Percentiles rank a stretch among this genome's conserved stretches.
Conservation (phyloP, 1,140 invertebrate genomes). For the Drosophila punjabiensis region DNA sequence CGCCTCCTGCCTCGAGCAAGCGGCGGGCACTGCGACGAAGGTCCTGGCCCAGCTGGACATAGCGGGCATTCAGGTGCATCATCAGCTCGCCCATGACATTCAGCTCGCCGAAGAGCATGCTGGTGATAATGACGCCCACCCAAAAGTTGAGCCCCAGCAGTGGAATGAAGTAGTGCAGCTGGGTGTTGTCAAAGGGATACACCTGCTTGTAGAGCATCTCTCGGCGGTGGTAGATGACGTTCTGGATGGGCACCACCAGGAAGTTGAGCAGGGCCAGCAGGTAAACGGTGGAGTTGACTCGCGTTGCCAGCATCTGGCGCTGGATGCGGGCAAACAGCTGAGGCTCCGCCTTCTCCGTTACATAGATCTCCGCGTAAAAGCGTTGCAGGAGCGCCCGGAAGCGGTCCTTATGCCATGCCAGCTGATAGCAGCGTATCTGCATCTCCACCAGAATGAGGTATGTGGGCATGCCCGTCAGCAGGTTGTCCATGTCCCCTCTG, state of each 20-base stretch:
- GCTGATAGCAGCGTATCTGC: constrained; percentile 65
- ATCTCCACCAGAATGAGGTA: constrained; percentile 67
- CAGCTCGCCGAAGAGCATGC: constrained; percentile 67
- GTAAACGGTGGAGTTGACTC: constrained; percentile 58
- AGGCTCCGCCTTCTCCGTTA: constrained; percentile 37
- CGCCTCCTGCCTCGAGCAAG: constrained; percentile 1
- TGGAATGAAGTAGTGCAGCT: constrained; percentile 49
- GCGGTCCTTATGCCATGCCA: constrained; percentile 55
- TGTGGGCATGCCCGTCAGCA: constrained; percentile 69
- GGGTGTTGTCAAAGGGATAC: constrained; percentile 65
- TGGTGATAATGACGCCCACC: constrained; percentile 67
- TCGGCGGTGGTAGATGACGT: constrained; percentile 52
- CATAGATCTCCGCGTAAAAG: constrained; percentile 70
- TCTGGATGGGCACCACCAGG: constrained; percentile 52
- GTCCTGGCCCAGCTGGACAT: constrained; percentile 54
- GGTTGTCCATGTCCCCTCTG: constrained; percentile 60
- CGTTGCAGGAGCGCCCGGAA: constrained; percentile 60
- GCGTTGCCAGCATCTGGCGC: constrained; percentile 53
- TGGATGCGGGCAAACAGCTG: constrained; percentile 49
- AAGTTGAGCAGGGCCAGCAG: constrained; percentile 63
- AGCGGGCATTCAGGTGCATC: constrained; percentile 74
- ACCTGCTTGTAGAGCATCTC: constrained; percentile 70
- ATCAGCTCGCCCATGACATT: constrained; percentile 73
- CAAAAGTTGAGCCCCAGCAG: constrained; percentile 59
- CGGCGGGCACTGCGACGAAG: constrained; percentile 12